Percentiles rank a stretch among this genome's conserved stretches.
These are phyloP conservation scores for Myopa testacea DNA, from an alignment of 2,888 invertebrate genomes.

Conservation along the genomic window DNA sequence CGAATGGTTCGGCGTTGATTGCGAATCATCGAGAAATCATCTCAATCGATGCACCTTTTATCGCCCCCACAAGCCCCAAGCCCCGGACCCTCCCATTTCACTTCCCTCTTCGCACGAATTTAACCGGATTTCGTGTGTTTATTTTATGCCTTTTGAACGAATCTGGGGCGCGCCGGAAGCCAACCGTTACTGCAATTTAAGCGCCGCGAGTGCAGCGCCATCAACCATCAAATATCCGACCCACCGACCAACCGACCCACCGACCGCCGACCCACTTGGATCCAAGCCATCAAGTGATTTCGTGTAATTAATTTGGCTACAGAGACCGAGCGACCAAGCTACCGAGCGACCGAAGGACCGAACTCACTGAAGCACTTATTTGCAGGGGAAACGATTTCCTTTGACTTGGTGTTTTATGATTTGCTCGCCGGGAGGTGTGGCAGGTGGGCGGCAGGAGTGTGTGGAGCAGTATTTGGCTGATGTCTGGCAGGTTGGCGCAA, in stretches of 20 bases:
- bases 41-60: too few relatives aligned
- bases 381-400: conserved; percentile 19
- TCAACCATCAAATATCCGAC: not conserved
- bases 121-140: not conserved
- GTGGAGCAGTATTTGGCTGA: too few relatives aligned
- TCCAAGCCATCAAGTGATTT: conserved; percentile 59
- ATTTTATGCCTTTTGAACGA: not conserved
- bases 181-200: conserved; percentile 9
- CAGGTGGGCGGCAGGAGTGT: too few relatives aligned
- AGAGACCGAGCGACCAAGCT: conserved; percentile 27
- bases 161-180: conserved; percentile 31
- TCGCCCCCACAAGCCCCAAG: too few relatives aligned
- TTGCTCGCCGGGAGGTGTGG: not conserved
- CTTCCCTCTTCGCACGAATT: not conserved
- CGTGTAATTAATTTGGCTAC: conserved; percentile 58
- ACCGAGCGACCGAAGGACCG: too few relatives aligned
- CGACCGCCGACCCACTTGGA: conserved; percentile 58
- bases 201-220: conserved; percentile 2
- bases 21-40: too few relatives aligned
- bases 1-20: too few relatives aligned
- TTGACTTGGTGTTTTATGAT: conserved; percentile 3
- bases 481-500: too few relatives aligned
- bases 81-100: too few relatives aligned
- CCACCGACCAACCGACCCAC: not conserved
- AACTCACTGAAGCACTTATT: conserved; percentile 16